Conservation (phyloP, 2,888 invertebrate genomes). For the Ennomos quercinarius region DNA sequence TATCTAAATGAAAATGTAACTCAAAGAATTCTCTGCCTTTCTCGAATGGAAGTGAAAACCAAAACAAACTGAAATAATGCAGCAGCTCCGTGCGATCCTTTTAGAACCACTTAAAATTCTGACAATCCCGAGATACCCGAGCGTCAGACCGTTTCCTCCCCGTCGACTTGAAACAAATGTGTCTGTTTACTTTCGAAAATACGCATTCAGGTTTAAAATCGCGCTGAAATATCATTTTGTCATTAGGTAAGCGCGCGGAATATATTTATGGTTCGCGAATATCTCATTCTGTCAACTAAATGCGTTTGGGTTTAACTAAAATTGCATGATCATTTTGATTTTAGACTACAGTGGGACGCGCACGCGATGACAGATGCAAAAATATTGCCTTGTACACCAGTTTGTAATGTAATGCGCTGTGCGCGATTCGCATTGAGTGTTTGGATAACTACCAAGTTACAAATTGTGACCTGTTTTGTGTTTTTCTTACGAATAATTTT, state of each 20-base stretch:
- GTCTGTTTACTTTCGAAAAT: conserved; percentile 45
- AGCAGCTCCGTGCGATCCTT: conserved; percentile 41
- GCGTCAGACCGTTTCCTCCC: conserved; percentile 38
- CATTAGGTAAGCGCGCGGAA: conserved; percentile 61
- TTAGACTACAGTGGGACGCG: conserved; percentile 59
- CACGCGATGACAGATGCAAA: conserved; percentile 71
- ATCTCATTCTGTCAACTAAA: conserved; percentile 77
- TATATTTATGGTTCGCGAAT: conserved; percentile 64
- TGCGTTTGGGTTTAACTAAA: conserved; percentile 75
- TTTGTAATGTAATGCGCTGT: conserved; percentile 30
- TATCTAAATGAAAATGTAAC: conserved; percentile 38
- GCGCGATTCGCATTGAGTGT: conserved; percentile 35
- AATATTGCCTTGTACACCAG: conserved; percentile 54
- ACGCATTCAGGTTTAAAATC: conserved; percentile 39
- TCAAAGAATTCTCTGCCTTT: conserved; percentile 35
- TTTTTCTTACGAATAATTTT: conserved; percentile 31
- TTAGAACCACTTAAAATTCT: conserved; percentile 65
- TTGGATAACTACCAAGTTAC: conserved; percentile 43
- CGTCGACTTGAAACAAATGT: conserved; percentile 44
- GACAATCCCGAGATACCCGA: conserved; percentile 42
- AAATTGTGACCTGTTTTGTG: conserved; percentile 39
- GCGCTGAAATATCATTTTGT: conserved; percentile 56
- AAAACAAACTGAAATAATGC: conserved; percentile 43
- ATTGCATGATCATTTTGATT: conserved; percentile 81
- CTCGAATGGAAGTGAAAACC: conserved; percentile 40